Evolutionary conservation across 2,113 vertebrate species (phyloP).

Genomic region (Dunckerocampus dactyliophorus): DNA sequence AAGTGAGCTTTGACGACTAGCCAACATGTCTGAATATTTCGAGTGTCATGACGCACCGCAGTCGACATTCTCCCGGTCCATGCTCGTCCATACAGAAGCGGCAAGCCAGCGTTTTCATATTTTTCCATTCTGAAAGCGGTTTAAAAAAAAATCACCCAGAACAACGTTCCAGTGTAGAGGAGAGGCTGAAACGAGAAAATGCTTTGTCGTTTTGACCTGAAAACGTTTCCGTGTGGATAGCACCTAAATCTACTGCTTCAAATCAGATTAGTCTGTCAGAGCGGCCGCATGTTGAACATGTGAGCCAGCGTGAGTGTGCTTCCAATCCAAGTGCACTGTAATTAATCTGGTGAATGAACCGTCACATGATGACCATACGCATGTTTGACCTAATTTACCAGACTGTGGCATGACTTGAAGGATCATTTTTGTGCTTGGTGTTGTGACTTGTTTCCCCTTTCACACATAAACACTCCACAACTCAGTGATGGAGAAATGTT

Average conservation of each 20-base stretch:
- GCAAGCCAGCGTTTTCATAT: no score
- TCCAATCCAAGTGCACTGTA: constrained; percentile 1
- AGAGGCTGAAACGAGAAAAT: no score
- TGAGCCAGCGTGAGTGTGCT: constrained; percentile 1
- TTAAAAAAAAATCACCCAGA: no score
- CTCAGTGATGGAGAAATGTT: constrained; percentile 60
- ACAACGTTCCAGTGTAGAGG: no score
- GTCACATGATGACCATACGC: constrained; percentile 2
- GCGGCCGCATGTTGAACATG: not conserved
- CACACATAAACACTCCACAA: constrained; percentile 46
- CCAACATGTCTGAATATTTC: no score
- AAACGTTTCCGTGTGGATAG: no score
- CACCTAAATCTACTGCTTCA: constrained; percentile 17
- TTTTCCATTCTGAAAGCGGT: no score
- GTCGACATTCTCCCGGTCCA: no score
- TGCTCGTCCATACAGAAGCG: no score
- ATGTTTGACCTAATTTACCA: constrained; percentile 29
- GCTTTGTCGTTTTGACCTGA: no score
- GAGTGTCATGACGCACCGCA: no score
- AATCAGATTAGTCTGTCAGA: constrained; percentile 13
- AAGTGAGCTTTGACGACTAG: no score
- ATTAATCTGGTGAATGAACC: constrained; percentile 33
- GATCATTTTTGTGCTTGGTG: not conserved
- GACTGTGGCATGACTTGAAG: constrained; percentile 7
- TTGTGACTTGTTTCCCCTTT: constrained; percentile 14